Conservation (phyloP, 2,113 vertebrate genomes). For the Climacteris rufus region DNA sequence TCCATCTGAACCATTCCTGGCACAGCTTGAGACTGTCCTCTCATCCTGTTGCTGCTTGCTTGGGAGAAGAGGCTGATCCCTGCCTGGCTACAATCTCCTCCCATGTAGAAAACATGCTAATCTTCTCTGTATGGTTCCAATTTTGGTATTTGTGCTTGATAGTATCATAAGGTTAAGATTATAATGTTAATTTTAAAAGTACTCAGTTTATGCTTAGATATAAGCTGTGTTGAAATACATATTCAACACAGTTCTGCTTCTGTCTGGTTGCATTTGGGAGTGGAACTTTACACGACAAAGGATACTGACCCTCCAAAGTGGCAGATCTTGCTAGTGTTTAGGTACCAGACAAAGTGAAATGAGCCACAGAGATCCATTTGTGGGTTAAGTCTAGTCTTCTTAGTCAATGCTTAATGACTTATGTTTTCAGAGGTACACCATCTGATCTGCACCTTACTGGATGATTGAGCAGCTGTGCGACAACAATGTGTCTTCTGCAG, state of each 20-base stretch:
- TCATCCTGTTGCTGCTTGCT: background rate
- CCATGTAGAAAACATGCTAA: background rate
- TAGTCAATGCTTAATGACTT: background rate
- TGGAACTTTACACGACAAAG: background rate
- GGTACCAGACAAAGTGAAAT: background rate
- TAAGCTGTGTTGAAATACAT: background rate
- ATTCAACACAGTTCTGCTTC: background rate
- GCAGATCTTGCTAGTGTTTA: background rate
- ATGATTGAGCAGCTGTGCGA: background rate
- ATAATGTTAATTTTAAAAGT: background rate
- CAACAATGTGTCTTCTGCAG: background rate
- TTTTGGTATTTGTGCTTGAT: background rate
- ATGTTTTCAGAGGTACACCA: background rate
- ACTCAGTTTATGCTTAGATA: background rate
- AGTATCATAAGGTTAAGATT: background rate
- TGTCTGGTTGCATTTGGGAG: background rate
- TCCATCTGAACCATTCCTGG: background rate
- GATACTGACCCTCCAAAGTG: background rate
- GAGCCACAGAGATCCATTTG: background rate
- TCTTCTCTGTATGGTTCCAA: background rate
- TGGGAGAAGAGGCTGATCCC: background rate
- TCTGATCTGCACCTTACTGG: background rate
- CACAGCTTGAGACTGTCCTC: background rate
- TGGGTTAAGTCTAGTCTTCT: background rate
- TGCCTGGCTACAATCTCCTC: background rate